Evolutionary conservation across 2,888 invertebrate species (phyloP), one percentile per base, ranked within the genome.

Genomic region (Xanthia togata): DNA sequence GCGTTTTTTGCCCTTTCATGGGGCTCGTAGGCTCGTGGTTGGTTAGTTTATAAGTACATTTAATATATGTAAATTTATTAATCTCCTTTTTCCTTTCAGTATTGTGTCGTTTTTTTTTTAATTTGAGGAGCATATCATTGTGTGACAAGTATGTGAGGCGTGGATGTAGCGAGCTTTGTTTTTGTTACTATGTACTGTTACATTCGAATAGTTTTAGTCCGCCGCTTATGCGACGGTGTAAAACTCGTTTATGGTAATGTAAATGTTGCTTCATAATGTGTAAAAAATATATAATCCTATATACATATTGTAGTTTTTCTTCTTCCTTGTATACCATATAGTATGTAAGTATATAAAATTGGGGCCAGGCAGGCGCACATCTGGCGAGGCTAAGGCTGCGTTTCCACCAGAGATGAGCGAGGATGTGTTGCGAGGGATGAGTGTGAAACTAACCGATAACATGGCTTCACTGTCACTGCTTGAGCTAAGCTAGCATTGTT

Each of bases 241-340:
- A 92, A 94, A 95, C 95, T 95, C 93, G 93, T 95, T 95, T 96
- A 95, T 94, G 94, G 93, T 95, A 95, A 95, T 96, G 95, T 96
- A 95, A 96, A 96, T 97, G 96, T 97, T 96, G 96, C 96, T 96
- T 96, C 96, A 96, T 96, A 94, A 96, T 96, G 96, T 96, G 95
- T 96, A 96, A 94, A 95, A 96, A 96, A 96, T 96, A 96, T 96
- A 96, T 96, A 96, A 96, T 96, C 96, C 95, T 95, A 92, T 95
- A 94, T 93, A 95, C 88, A 91, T 91, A 86, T 86, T 91, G 92
- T 92, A 35, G 92, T 96, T 96, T 96, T 75, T 14, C 38, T 86
- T 77, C 9, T 41, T 14, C n/a, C 53, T 55, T 55, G 3, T 17
- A 53, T 20, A 68, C n/a, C n/a, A 20, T 14, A 44, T 44, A 31